Evolutionary conservation across 1,140 invertebrate genomes (phyloP), one percentile per base, ranked within the genome.

Genomic region (Pseudomyrmex flavicornis): DNA sequence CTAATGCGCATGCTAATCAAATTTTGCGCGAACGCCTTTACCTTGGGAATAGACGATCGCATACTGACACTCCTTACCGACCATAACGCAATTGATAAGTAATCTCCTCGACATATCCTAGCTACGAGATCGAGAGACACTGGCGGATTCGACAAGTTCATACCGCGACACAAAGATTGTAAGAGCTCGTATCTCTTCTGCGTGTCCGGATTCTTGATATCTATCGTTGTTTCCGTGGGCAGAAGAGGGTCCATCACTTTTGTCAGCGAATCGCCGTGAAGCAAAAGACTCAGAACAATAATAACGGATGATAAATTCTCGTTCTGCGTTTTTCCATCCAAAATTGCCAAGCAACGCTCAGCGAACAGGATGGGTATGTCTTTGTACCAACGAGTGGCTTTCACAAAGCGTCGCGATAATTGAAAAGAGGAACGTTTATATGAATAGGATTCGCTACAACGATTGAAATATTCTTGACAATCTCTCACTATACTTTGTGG

Each of bases 311-410:
- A 2, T 0, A 0, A 2, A 50, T 8, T 1, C 3, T 35, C 4
- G 46, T 2, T 8, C 0, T n/a, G 20, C 2, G 68, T 72, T 46
- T 0, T 50, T 26, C 4, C 69, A 2, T 0, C 1, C 3, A 83
- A 2, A 50, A 79, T 15, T 2, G 15, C 7, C 0, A 54, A 1
- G 15, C 77, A 76, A 1, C 70, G 22, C 0, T 74, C n/a, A 1
- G 74, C 66, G 70, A 93, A 93, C 20, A 82, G 89, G 0, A 92
- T 88, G 0, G 93, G 93, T 1, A 94, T 79, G 4, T 91, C 82
- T 13, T 91, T 87, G 58, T 93, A 90, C 93, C 93, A 94, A 0
- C 86, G 88, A 4, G 62, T 46, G 1, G 58, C 22, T 69, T 77
- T 91, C 0, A 94, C 0, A 62, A 93, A 94, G 1, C 15, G 48